Percentiles rank a stretch among this genome's conserved stretches.
phyloP scores from a whole-genome alignment of 2,113 vertebrate genomes.

The Morphnarchus princeps region DNA sequence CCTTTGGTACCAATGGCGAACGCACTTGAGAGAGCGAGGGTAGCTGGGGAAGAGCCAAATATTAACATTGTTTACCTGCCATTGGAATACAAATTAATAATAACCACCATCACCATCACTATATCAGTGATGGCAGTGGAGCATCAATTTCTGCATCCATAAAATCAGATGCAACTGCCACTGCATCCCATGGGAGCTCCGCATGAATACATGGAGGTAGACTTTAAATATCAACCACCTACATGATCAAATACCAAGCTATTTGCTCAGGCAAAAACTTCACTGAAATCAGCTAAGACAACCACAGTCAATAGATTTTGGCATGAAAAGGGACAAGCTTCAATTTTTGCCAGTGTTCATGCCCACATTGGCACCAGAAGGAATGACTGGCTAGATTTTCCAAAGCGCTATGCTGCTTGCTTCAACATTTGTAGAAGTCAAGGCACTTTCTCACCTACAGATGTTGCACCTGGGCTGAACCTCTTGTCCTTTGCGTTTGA shows the following conservation, averaged over 20 bases:
- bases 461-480: not conserved
- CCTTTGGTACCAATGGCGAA: not conserved
- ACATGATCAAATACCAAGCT: not conserved
- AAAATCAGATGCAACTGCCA: not conserved
- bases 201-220: not conserved
- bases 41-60: not conserved
- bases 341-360: not conserved
- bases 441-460: not conserved
- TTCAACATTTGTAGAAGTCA: not conserved
- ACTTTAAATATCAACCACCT: not conserved
- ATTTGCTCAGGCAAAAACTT: not conserved
- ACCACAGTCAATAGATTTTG: not conserved
- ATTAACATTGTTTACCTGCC: not conserved
- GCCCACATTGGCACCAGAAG: not conserved
- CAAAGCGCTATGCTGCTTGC: not conserved
- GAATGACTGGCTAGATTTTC: not conserved
- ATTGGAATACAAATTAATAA: not conserved
- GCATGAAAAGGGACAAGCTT: not conserved
- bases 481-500: not conserved
- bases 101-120: not conserved
- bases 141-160: not conserved
- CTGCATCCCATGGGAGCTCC: not conserved
- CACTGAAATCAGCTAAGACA: not conserved
- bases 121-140: accelerated
- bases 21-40: not conserved